Conservation (phyloP, 2,797 vertebrate species). For the Pygocentrus nattereri region DNA sequence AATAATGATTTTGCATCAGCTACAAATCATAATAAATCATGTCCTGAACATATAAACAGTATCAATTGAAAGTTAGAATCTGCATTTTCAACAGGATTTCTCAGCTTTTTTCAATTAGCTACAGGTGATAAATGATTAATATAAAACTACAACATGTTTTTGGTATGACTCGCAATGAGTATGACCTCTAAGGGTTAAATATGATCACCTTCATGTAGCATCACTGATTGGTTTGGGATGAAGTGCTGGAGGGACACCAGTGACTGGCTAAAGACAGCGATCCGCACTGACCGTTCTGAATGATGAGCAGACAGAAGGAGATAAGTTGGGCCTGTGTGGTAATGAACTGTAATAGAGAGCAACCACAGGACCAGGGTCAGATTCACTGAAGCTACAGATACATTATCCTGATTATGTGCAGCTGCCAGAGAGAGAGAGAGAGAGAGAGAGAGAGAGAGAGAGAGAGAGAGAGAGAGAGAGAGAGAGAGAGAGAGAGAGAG, state of each 20-base stretch:
- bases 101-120: not conserved
- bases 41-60: not conserved
- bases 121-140: not conserved
- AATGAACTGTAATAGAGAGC: conserved; percentile 44
- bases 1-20: too few relatives aligned
- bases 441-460: not conserved
- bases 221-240: not conserved
- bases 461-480: not conserved
- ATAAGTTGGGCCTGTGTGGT: conserved; percentile 15
- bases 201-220: conserved; percentile 13
- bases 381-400: conserved; percentile 35
- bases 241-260: not conserved
- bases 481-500: not conserved
- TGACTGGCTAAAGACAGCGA: not conserved
- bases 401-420: conserved; percentile 46
- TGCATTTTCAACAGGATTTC: not conserved
- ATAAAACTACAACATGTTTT: not conserved
- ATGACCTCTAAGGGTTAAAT: conserved; percentile 60
- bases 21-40: not conserved
- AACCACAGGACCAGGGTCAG: conserved; percentile 46
- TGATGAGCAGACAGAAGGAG: conserved; percentile 27
- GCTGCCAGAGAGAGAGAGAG: conserved; percentile 19
- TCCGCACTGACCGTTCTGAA: not conserved
- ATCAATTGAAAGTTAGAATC: too few relatives aligned
- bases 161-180: not conserved